Evolutionary conservation across 1,140 invertebrate genomes (phyloP).

Genomic region (Bombus picipes): DNA sequence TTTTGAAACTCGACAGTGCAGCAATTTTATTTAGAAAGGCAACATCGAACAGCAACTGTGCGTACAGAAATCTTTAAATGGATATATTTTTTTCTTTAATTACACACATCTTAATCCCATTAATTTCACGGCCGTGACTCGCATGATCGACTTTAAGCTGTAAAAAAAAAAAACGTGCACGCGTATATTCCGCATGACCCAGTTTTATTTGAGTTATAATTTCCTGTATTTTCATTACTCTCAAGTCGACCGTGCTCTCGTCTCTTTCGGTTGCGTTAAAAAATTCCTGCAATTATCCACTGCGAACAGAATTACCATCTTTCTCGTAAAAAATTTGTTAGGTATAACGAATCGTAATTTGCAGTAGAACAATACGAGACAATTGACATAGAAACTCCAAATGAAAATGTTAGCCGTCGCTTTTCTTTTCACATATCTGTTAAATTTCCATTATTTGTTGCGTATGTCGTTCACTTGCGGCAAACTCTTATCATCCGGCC

Average conservation of each 20-base stretch:
- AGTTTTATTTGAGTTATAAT: slow-evolving; percentile 45
- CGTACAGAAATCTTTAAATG: not conserved
- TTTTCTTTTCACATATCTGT: not conserved
- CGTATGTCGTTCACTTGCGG: too few relatives aligned
- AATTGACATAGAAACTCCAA: slow-evolving; percentile 7
- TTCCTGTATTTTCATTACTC: slow-evolving; percentile 47
- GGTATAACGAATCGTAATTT: not conserved
- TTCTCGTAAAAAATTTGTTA: not conserved
- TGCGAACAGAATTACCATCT: slow-evolving; percentile 14
- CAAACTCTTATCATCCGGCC: too few relatives aligned
- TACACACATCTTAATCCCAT: slow-evolving; percentile 28
- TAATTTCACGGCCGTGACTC: slow-evolving; percentile 10
- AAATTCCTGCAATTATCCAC: not conserved
- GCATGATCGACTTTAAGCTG: slow-evolving; percentile 1
- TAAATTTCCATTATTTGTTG: not conserved
- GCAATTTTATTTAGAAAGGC: not conserved
- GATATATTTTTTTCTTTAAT: not conserved
- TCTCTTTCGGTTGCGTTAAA: not conserved
- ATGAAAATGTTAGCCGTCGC: not conserved
- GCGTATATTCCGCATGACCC: slow-evolving; percentile 30
- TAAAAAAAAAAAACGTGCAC: slow-evolving; percentile 23
- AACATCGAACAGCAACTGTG: not conserved
- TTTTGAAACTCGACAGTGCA: not conserved
- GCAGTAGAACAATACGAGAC: not conserved
- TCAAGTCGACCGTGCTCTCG: slow-evolving; percentile 6